Evolutionary conservation across 2,888 invertebrate species (phyloP), one percentile per base, ranked within the genome.

Genomic region (Helobdella robusta): DNA sequence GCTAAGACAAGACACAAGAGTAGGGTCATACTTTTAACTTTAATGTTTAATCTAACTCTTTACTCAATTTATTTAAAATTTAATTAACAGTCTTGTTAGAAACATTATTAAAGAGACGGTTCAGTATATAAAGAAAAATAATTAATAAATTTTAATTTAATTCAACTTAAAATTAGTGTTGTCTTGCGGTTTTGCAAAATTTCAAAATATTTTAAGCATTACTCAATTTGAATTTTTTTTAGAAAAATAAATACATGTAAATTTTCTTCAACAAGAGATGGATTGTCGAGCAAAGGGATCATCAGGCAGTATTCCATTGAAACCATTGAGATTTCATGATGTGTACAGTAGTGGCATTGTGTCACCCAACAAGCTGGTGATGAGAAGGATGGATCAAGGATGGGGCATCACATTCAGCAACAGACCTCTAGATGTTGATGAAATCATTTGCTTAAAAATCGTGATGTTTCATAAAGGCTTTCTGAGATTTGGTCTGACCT

Each of bases 391-490:
- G n/a, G 62, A 62, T 23, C 50, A 62, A 18, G 62, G 62, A 15
- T 46, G 48, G 11, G 50, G 46, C 20, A 30, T 50, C 8, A 34
- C 34, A 30, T 40, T 62, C 25, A 62, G 62, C 46, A 35, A 62
- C 34, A 46, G 62, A 30, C 48, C 50, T n/a, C 36, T 62, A 23
- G 30, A 46, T 20, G 11, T 34, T 11, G 46, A 62, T 25, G 62
- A 62, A 50, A 62, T 62, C 30, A 46, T 62, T 15, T 62, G 62
- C 32, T 15, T 62, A n/a, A 62, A 50, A n/a, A 35, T 62, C 15
- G 34, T 50, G 11, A 62, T 62, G 62, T 62, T 62, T 30, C 62
- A 62, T 35, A 62, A 62, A 30, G 62, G 62, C n/a, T 32, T 35
- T 15, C 32, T 62, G 2, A 50, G 46, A 35, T 62, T 62, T 30